phyloP scores from a whole-genome alignment of 2,113 vertebrate genomes.

The Channa argus region DNA sequence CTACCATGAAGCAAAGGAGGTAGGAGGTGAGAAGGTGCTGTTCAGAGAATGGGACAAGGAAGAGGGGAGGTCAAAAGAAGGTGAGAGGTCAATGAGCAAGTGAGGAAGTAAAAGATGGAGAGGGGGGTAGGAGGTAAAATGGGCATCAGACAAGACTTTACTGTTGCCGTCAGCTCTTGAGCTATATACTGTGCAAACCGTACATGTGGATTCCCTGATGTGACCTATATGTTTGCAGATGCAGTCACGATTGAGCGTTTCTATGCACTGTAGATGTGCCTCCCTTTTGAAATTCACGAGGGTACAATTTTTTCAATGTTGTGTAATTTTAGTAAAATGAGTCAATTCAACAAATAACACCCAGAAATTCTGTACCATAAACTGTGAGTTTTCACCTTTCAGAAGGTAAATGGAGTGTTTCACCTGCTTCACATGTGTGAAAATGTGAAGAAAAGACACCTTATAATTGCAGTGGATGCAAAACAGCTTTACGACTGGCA shows the following conservation, averaged over 20 bases:
- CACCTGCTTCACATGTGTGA: conserved; percentile 9
- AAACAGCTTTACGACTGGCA: conserved; percentile 12
- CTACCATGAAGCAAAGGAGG: conserved; percentile 32
- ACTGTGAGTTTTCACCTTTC: conserved; percentile 18
- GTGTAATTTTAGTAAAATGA: conserved; percentile 36
- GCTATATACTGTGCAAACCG: neutral
- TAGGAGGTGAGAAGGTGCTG: conserved; percentile 34
- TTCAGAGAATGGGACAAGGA: conserved; percentile 34
- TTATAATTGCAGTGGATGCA: conserved; percentile 32
- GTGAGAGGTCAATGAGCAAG: conserved; percentile 49
- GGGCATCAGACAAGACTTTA: conserved; percentile 16
- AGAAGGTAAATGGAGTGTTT: conserved; percentile 33
- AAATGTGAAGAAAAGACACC: conserved; percentile 32
- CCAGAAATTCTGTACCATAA: conserved; percentile 29
- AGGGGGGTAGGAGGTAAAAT: conserved; percentile 50
- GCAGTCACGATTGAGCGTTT: conserved; percentile 25
- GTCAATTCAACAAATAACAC: conserved; percentile 56
- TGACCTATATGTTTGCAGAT: conserved; percentile 36
- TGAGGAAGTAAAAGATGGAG: conserved; percentile 63
- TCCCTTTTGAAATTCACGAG: conserved; percentile 44
- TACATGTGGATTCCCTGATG: conserved; percentile 9
- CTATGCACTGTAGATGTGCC: conserved; percentile 19
- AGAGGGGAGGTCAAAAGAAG: conserved; percentile 41
- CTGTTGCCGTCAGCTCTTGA: conserved; percentile 30
- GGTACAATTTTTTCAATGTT: conserved; percentile 44